phyloP scores from a whole-genome alignment of 2,113 vertebrate species.

The Oxyura jamaicensis region DNA sequence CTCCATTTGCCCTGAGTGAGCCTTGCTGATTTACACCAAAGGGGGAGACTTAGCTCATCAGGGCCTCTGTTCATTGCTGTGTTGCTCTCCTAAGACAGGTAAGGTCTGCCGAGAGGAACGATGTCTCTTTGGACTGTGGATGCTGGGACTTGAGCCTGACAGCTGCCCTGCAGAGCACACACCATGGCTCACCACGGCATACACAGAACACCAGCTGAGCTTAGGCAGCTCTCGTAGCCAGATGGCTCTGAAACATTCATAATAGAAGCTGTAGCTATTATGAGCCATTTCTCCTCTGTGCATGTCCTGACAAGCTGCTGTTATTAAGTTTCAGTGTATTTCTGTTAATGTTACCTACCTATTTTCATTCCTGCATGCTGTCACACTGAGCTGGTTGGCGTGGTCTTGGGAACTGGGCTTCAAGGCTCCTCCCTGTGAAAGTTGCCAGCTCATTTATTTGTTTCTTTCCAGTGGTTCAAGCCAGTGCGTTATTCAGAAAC shows the following conservation, averaged over 20 bases:
- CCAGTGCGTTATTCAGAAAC: conserved; percentile 63
- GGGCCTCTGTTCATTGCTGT: conserved; percentile 1
- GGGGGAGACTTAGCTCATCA: background rate
- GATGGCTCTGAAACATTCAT: conserved; percentile 65
- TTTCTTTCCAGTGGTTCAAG: conserved; percentile 62
- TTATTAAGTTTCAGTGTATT: conserved; percentile 75
- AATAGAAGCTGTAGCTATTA: conserved; percentile 70
- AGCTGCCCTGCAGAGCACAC: background rate
- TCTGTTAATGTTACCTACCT: conserved; percentile 78
- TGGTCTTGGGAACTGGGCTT: conserved; percentile 64
- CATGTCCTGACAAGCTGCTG: conserved; percentile 72
- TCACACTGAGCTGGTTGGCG: conserved; percentile 54
- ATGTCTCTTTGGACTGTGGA: background rate
- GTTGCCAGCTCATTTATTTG: conserved; percentile 68
- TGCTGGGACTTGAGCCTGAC: background rate
- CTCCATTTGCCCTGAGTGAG: background rate
- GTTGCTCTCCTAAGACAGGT: conserved; percentile 1
- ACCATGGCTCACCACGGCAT: background rate
- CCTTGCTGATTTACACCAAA: background rate
- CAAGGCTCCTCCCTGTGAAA: conserved; percentile 65
- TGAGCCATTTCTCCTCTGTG: conserved; percentile 63
- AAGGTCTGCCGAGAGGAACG: conserved; percentile 4
- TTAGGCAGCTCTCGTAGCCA: conserved; percentile 54
- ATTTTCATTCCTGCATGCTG: conserved; percentile 72
- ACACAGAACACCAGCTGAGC: background rate